phyloP scores from a whole-genome alignment of 2,113 vertebrate genomes.

The Grus americana region DNA sequence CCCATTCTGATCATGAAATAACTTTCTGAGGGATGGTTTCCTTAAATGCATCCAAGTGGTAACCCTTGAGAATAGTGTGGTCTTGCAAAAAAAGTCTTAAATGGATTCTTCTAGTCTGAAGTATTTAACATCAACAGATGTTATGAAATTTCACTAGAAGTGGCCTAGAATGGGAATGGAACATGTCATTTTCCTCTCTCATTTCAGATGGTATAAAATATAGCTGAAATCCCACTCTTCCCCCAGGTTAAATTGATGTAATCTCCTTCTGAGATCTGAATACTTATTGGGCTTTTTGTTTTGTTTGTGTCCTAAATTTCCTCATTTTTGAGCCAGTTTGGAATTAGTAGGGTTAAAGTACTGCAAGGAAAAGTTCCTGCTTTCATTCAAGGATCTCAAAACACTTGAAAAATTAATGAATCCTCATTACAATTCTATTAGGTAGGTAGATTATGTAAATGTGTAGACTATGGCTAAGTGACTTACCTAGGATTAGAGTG shows the following conservation, averaged over 20 bases:
- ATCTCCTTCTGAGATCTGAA: not conserved
- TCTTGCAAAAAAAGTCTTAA: slow-evolving; percentile 6
- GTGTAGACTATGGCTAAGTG: not conserved
- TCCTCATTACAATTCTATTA: not conserved
- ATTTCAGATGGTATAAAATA: not conserved
- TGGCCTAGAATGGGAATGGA: not conserved
- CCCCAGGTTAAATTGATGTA: not conserved
- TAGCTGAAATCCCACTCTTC: not conserved
- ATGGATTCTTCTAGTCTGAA: not conserved
- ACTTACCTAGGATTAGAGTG: not conserved
- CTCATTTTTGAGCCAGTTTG: not conserved
- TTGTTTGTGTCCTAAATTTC: not conserved
- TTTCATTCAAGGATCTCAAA: not conserved
- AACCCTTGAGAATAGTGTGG: not conserved
- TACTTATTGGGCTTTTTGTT: not conserved
- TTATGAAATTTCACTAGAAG: not conserved
- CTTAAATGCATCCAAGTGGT: not conserved
- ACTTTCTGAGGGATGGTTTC: not conserved
- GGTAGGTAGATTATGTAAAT: not conserved
- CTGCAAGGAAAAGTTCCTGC: not conserved
- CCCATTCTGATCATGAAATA: not conserved
- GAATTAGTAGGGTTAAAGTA: not conserved
- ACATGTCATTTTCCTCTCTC: not conserved
- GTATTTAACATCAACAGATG: not conserved
- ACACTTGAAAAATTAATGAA: slow-evolving; percentile 9